phyloP scores from a whole-genome alignment of 2,113 vertebrate genomes.

The Peromyscus polionotus region DNA sequence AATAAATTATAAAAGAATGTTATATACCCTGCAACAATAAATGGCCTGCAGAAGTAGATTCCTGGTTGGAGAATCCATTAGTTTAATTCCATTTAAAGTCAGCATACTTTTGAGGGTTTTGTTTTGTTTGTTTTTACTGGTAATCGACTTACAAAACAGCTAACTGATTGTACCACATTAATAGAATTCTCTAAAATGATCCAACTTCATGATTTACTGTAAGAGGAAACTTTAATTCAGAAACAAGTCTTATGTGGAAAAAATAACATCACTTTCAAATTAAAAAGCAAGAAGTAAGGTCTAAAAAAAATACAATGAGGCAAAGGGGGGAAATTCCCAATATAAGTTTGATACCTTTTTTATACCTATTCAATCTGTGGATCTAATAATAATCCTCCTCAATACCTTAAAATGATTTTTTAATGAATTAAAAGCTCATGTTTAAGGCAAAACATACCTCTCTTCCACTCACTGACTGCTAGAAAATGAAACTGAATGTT shows the following conservation, averaged over 20 bases:
- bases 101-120: not conserved
- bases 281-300: not conserved
- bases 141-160: constrained; percentile 46
- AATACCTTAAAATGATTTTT: not conserved
- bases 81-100: constrained; percentile 31
- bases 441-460: constrained; percentile 64
- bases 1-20: constrained; percentile 53
- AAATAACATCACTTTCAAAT: constrained; percentile 12
- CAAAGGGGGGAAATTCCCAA: not conserved
- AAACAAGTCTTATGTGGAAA: constrained; percentile 34
- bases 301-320: not conserved
- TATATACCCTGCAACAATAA: constrained; percentile 36
- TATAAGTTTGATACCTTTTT: not conserved
- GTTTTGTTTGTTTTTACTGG: not conserved
- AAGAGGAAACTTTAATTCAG: constrained; percentile 32
- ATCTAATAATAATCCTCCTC: constrained; percentile 38
- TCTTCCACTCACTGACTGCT: constrained; percentile 66
- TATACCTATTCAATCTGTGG: not conserved
- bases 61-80: not conserved
- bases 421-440: not conserved
- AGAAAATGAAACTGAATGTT: constrained; percentile 59
- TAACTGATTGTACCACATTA: not conserved
- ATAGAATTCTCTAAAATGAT: constrained; percentile 16
- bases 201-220: not conserved
- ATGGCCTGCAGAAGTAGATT: not conserved